These are phyloP conservation scores for Autographa pulchrina DNA, from an alignment of 2,888 invertebrate species.

Conservation along the genomic window DNA sequence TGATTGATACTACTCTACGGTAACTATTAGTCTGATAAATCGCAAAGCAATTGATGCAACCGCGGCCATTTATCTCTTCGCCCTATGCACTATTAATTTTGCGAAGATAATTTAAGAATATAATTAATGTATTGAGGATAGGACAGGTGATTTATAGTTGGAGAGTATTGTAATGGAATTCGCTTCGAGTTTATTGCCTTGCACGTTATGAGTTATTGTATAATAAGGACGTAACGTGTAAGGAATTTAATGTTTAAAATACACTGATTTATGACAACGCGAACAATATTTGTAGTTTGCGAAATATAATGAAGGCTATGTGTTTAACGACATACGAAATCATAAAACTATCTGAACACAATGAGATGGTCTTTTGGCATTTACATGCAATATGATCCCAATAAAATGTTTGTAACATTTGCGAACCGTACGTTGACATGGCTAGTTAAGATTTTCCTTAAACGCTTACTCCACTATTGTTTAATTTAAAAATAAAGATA, in stretches of 20 bases:
- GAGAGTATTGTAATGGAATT: slow-evolving; percentile 15
- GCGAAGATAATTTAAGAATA: slow-evolving; percentile 39
- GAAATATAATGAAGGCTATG: neutral
- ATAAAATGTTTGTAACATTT: neutral
- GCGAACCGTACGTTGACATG: too few species aligned
- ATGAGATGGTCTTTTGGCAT: neutral
- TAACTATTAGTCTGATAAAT: slow-evolving; percentile 37
- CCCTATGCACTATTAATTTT: slow-evolving; percentile 41
- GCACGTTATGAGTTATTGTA: slow-evolving; percentile 1
- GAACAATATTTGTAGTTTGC: neutral
- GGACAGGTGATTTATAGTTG: slow-evolving; percentile 40
- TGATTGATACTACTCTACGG: slow-evolving; percentile 50
- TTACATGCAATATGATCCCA: neutral
- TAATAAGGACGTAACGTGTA: neutral
- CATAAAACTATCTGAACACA: neutral
- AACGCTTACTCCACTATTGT: too few species aligned
- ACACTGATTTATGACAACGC: slow-evolving; percentile 4
- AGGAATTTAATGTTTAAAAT: neutral
- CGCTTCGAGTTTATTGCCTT: slow-evolving; percentile 11
- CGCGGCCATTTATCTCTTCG: slow-evolving; percentile 26
- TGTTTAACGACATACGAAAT: too few species aligned
- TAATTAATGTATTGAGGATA: slow-evolving; percentile 45
- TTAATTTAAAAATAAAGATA: too few species aligned
- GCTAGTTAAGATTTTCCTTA: too few species aligned
- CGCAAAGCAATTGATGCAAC: slow-evolving; percentile 23